Base-by-base conservation (phyloP, 2,888 invertebrate genomes). In the Alviniconcha strummeri region DNA sequence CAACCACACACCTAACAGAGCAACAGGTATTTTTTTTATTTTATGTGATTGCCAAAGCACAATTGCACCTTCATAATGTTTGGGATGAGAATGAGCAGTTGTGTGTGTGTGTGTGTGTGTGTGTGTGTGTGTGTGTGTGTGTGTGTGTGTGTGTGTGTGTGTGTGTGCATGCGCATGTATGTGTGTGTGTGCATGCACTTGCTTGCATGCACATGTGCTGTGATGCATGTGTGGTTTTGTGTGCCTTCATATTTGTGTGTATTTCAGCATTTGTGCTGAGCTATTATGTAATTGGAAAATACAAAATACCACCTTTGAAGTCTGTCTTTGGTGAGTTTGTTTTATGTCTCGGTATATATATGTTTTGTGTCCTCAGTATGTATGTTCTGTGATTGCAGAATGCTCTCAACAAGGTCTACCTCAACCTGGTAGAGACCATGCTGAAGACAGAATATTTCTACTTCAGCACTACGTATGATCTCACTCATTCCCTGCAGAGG, bases 391-490 rank as follows among this genome's bases (percentile, higher is more conserved):
- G 36, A 60, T 60, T 60, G 8, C 60, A 93, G 93, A 87, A 88
- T n/a, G 88, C 96, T 87, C 96, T 97, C 93, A 98, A 99, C 94
- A 95, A 95, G 86, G 95, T 95, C 7, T 99, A 99, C 92, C 94
- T 98, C 90, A 95, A 95, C 8, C 97, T 99, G 97, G 92, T 99
- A 15, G 96, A 97, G 84, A 95, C 95, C 84, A 96, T 97, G 0
- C 94, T 99, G 82, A 96, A 96, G 71, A 97, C 97, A 1, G 97
- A 98, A 0, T 96, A 96, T 90, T 97, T 97, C 90, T 99, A 98
- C 94, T 99, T 97, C 94, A 98, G 98, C 19, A 97, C 98, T 90
- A 96, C 97, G 1, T 98, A 97, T 92, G 99, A 99, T 94, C 94
- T 99, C 83, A 97, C 98, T 55, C 98, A 98, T 93, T 96, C 97